Percentiles rank a stretch among this genome's conserved stretches.
These are phyloP conservation scores for Ictidomys tridecemlineatus DNA, from an alignment of 2,113 vertebrate species.

Conservation along the genomic window DNA sequence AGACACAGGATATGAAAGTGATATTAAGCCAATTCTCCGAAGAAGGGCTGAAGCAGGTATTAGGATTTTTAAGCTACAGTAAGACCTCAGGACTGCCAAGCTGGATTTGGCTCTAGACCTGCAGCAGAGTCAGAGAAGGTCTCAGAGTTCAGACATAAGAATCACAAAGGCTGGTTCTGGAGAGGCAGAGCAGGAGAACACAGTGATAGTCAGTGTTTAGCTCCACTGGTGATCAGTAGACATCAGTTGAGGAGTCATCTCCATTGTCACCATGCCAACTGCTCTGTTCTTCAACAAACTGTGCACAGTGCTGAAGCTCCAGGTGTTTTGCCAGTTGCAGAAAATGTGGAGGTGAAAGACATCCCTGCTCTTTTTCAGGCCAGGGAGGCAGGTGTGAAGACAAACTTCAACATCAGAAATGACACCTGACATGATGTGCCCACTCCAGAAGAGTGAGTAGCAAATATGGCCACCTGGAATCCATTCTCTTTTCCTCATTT, in stretches of 20 bases:
- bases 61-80: too few species aligned
- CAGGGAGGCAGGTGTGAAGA: too few species aligned
- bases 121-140: background rate
- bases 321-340: too few species aligned
- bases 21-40: too few species aligned
- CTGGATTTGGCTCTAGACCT: background rate
- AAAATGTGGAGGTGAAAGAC: too few species aligned
- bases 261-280: background rate
- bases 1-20: too few species aligned
- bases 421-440: background rate
- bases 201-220: background rate
- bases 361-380: too few species aligned
- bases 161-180: background rate
- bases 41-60: too few species aligned
- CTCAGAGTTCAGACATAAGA: too few species aligned
- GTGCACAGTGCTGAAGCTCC: too few species aligned
- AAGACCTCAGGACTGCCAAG: too few species aligned
- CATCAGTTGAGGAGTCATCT: background rate
- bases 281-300: background rate
- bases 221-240: background rate
- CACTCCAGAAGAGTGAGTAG: too few species aligned
- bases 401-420: background rate
- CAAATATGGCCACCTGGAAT: background rate
- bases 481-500: background rate
- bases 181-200: background rate